Evolutionary conservation across 2,888 invertebrate genomes (phyloP), one percentile per base, ranked within the genome.

Genomic region (Philopedon plagiatum): DNA sequence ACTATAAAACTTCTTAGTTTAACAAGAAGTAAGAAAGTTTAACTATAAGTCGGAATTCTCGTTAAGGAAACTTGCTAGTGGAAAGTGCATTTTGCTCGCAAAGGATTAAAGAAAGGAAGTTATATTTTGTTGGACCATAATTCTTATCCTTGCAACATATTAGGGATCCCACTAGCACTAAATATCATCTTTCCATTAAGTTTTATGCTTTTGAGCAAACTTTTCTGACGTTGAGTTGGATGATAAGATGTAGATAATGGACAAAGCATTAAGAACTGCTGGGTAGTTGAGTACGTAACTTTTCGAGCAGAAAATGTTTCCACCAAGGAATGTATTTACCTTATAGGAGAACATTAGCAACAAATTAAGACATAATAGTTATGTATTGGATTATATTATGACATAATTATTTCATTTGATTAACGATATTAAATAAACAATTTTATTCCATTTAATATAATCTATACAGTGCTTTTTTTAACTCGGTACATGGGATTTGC

Each of bases 161-260:
- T 69, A 44, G 54, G 51, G 54, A 34, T 29, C 37, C 23, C 19
- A 29, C 15, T n/a, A 11, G 41, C 49, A 56, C 49, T 65, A 39
- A 60, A 60, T 61, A 61, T 65, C 54, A 71, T 71, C 71, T 41
- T 44, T 71, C 65, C 71, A 71, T 71, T 65, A 70, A 44, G 71
- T 61, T 71, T 65, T 65, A 71, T 61, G 65, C 19, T 44, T 39
- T 39, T 57, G 18, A 23, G n/a, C 70, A 15, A 49, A 71, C 54
- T 51, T 65, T 71, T 54, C 13, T 39, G 61, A 32, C 32, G 29
- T 51, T 51, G 26, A 60, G 54, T 26, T 5, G 7, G 15, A 15
- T 29, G 3, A 15, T 5, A 26, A 49, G 11, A 26, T 49, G n/a
- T n/a, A n/a, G n/a, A 29, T 29, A n/a, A n/a, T n/a, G n/a, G n/a